These are phyloP conservation scores for Synanthedon myopaeformis DNA, from an alignment of 2,888 invertebrate species.

Conservation along the genomic window DNA sequence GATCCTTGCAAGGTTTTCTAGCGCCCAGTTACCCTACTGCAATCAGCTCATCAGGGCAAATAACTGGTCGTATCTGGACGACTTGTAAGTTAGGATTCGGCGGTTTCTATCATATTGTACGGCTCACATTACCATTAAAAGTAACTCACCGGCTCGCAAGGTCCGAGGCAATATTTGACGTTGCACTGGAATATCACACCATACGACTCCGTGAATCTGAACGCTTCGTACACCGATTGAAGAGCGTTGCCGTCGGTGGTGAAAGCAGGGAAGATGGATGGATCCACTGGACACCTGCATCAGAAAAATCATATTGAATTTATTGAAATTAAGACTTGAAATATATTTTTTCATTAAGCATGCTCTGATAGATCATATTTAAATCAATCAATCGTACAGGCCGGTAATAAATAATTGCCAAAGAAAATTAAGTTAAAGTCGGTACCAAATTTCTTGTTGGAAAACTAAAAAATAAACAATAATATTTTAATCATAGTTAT, in stretches of 20 bases:
- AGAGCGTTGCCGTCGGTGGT: conserved; percentile 90
- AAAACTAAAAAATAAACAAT: too few species aligned
- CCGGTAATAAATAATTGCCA: too few species aligned
- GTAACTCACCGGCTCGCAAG: conserved; percentile 87
- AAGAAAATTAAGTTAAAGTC: too few species aligned
- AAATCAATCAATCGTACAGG: too few species aligned
- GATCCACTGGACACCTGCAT: conserved; percentile 87
- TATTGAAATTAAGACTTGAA: neutral
- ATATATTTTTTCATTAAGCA: neutral
- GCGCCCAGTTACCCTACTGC: too few species aligned
- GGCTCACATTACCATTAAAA: neutral
- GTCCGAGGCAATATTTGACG: conserved; percentile 95
- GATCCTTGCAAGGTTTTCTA: too few species aligned
- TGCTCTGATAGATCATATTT: neutral
- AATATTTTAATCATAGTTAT: too few species aligned
- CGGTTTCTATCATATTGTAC: too few species aligned
- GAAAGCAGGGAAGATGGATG: conserved; percentile 93
- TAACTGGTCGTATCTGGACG: too few species aligned
- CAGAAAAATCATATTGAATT: neutral
- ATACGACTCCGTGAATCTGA: conserved; percentile 95
- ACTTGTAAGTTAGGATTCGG: too few species aligned
- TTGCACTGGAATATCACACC: conserved; percentile 98
- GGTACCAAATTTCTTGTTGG: too few species aligned
- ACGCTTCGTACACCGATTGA: conserved; percentile 93
- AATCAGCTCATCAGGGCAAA: too few species aligned